phyloP scores from a whole-genome alignment of 1,140 invertebrate species.

The Capitella teleta region DNA sequence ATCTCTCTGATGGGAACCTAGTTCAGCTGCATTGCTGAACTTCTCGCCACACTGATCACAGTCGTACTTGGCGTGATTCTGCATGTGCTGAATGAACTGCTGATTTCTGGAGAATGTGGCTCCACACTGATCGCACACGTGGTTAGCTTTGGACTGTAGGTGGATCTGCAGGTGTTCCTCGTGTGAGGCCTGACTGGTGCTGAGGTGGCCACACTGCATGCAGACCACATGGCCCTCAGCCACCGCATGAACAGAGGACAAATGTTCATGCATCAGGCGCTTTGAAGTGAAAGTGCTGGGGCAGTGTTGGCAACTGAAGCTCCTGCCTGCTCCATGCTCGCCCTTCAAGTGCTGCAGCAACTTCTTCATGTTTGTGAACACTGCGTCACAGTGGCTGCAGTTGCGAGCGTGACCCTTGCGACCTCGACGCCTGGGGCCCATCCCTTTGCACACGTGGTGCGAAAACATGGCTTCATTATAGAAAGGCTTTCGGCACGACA shows the following conservation, averaged over 20 bases:
- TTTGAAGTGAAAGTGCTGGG: slow-evolving; percentile 15
- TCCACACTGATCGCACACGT: slow-evolving; percentile 21
- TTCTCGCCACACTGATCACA: slow-evolving; percentile 17
- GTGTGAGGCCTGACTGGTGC: slow-evolving; percentile 15
- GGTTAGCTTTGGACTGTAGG: slow-evolving; percentile 14
- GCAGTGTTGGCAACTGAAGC: slow-evolving; percentile 16
- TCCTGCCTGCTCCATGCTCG: background rate
- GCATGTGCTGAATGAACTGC: slow-evolving; percentile 20
- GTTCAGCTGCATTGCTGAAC: slow-evolving; percentile 17
- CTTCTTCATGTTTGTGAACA: slow-evolving; percentile 5
- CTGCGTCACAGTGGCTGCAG: slow-evolving; percentile 11
- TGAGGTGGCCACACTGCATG: slow-evolving; percentile 24
- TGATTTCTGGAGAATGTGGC: slow-evolving; percentile 16
- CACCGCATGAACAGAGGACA: background rate
- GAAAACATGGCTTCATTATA: background rate
- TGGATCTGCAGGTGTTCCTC: slow-evolving; percentile 20
- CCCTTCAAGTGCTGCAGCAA: slow-evolving; percentile 7
- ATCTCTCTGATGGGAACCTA: slow-evolving; percentile 13
- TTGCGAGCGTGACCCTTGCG: background rate
- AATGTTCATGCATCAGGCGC: background rate
- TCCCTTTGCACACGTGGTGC: slow-evolving; percentile 12
- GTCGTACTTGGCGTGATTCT: slow-evolving; percentile 17
- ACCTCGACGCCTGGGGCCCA: slow-evolving; percentile 2
- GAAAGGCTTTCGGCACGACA: background rate
- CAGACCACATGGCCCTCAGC: slow-evolving; percentile 23